Evolutionary conservation across 2,888 invertebrate species (phyloP), one percentile per base, ranked within the genome.

Genomic region (Melanophora roralis): DNA sequence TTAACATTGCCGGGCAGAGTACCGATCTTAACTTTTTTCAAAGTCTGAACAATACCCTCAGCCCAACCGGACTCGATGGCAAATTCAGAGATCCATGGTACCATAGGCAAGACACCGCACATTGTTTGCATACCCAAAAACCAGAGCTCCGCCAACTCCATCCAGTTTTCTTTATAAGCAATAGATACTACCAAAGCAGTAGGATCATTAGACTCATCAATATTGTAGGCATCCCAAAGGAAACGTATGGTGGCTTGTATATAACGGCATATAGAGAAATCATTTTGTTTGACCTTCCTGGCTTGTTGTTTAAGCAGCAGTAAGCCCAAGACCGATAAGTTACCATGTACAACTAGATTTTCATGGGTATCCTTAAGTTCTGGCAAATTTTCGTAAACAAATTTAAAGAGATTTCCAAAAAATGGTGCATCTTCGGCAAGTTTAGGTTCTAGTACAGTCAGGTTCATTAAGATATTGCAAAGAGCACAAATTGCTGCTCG

Each of bases 11-110:
- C 93, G 38, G 94, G 95, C 59, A 97, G 90, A 1, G 95, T 94
- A 65, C 96, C 96, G 83, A 95, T 92, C 90, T 95, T 95, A 0
- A 97, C 96, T 90, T 95, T 95, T 81, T 93, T 93, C 82, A 97
- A 91, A 84, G 94, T 95, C 85, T 94, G 94, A 64, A 96, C 92
- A 71, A 97, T 96, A 11, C 96, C 97, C 87, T 96, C 94, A 3
- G 96, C 95, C 96, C 97, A 97, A n/a, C 97, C 97, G 87, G 96
- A 96, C 85, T 97, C 97, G 78, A 97, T 94, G 4, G 96, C 95
- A 90, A 97, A 97, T 85, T 97, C 96, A 0, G 96, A 95, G 81
- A 97, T 93, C 97, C 97, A 97, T 3, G 96, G 96, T 79, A 97
- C 93, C 78, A 94, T 92, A 16, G 95, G 93, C 45, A 97, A 90